Evolutionary conservation across 2,797 vertebrate species (phyloP).

Genomic region (Nyctibius grandis): DNA sequence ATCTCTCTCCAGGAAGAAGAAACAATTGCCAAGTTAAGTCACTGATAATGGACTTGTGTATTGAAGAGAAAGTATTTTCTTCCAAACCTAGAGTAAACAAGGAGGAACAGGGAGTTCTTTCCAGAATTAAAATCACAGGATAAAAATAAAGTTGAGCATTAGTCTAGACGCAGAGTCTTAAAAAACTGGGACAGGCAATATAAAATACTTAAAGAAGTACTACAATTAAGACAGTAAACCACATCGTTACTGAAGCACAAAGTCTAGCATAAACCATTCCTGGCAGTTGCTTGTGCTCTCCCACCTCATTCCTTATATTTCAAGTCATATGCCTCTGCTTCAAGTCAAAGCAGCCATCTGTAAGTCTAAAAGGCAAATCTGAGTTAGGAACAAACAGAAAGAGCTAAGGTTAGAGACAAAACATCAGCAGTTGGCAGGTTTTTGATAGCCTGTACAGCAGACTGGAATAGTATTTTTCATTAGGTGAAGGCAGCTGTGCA

Average conservation of each 20-base stretch:
- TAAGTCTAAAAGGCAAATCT: neutral
- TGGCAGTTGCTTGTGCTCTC: neutral
- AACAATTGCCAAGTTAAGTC: neutral
- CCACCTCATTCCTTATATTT: neutral
- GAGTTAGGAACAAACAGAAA: neutral
- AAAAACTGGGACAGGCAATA: neutral
- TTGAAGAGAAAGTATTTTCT: neutral
- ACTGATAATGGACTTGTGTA: neutral
- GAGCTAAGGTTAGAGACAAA: neutral
- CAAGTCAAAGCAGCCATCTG: neutral
- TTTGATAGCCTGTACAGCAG: neutral
- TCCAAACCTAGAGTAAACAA: neutral
- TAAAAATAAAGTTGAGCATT: neutral
- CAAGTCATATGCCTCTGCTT: neutral
- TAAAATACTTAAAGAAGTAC: neutral
- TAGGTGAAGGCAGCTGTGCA: neutral
- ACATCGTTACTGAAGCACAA: neutral
- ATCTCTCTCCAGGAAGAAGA: neutral
- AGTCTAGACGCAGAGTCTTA: neutral
- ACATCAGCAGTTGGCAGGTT: neutral
- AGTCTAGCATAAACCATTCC: neutral
- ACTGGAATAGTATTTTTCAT: neutral
- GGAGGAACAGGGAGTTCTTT: neutral
- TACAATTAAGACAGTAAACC: neutral
- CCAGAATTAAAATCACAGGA: neutral